These are phyloP conservation scores for Entomobrya multifasciata DNA, from an alignment of 2,888 invertebrate genomes.

Conservation along the genomic window DNA sequence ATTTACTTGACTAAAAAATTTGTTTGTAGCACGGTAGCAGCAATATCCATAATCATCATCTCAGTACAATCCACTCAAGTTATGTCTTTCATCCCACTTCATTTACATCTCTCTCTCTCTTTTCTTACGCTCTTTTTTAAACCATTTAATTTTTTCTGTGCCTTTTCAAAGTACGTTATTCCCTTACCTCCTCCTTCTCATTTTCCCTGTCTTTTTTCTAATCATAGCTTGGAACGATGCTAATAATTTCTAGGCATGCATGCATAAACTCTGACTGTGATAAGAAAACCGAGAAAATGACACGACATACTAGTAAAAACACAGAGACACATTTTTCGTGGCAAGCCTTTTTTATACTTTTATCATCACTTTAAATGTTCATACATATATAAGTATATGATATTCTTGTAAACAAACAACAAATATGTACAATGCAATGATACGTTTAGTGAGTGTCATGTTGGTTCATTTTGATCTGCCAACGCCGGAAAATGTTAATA, in stretches of 20 bases:
- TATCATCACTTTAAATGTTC: neutral
- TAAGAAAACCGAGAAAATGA: constrained; percentile 28
- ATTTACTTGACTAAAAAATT: neutral
- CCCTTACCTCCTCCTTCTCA: constrained; percentile 29
- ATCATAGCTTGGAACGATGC: constrained; percentile 57
- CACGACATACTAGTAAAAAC: constrained; percentile 12
- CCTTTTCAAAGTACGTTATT: constrained; percentile 11
- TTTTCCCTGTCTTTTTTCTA: constrained; percentile 33
- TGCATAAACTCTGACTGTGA: constrained; percentile 43
- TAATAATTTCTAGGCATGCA: constrained; percentile 54
- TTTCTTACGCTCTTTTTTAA: neutral
- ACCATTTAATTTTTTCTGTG: constrained; percentile 11
- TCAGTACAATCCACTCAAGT: constrained; percentile 31
- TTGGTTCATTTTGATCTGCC: no score
- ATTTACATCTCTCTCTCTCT: constrained; percentile 27
- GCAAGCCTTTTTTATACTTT: neutral
- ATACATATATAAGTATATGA: neutral
- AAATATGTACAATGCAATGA: no score
- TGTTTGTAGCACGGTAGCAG: neutral
- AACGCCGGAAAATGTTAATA: no score
- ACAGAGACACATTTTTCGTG: no score
- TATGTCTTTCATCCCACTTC: constrained; percentile 52
- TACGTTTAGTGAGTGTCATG: no score
- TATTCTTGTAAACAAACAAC: no score
- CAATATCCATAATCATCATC: constrained; percentile 24